Conservation (phyloP, 2,113 vertebrate species). For the Cinclus mexicanus region DNA sequence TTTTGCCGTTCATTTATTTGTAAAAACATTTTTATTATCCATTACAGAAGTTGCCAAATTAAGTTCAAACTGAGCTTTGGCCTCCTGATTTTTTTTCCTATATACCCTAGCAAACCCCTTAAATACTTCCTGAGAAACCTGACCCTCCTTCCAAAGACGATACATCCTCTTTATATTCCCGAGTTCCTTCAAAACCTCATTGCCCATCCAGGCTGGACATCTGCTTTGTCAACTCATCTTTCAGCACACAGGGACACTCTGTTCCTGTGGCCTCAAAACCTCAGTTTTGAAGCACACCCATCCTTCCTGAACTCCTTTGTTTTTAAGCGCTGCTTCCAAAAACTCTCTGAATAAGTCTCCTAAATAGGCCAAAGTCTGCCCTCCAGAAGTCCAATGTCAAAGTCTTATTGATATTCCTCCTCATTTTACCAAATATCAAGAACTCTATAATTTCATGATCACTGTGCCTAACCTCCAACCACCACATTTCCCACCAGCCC, state of each 20-base stretch:
- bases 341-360: not conserved
- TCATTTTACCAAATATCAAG: not conserved
- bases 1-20: not conserved
- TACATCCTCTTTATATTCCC: not conserved
- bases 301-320: not conserved
- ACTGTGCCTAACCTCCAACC: not conserved
- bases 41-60: not conserved
- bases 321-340: not conserved
- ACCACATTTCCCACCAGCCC: not conserved
- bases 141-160: not conserved
- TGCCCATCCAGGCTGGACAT: not conserved
- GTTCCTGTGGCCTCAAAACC: not conserved
- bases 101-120: not conserved
- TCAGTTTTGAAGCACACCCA: not conserved
- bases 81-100: not conserved
- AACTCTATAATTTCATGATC: not conserved
- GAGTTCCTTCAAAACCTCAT: not conserved
- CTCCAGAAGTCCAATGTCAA: rapidly evolving
- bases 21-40: not conserved
- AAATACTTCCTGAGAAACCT: not conserved
- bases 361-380: not conserved
- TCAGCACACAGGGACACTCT: too few relatives aligned
- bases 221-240: not conserved
- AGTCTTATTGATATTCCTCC: not conserved
- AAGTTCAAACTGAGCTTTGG: not conserved